Percentiles rank a stretch among this genome's conserved stretches.
These are phyloP conservation scores for Chamaetylas fuelleborni DNA, from an alignment of 2,113 vertebrate species.

Conservation along the genomic window DNA sequence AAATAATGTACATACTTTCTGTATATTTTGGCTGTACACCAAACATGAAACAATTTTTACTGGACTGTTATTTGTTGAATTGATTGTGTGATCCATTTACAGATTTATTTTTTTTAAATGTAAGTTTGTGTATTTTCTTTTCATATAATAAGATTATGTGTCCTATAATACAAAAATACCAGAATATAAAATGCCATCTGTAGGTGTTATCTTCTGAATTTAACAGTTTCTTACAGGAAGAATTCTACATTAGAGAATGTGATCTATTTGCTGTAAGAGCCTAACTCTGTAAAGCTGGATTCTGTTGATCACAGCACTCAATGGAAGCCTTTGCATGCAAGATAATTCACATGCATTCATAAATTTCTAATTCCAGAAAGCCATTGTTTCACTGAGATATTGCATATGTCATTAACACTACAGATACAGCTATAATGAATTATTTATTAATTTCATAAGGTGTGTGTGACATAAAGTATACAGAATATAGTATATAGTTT, in stretches of 20 bases:
- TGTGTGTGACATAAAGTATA: neutral
- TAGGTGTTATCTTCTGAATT: neutral
- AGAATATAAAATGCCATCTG: neutral
- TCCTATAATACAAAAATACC: neutral
- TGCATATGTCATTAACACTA: neutral
- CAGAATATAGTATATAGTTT: neutral
- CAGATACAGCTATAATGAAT: neutral
- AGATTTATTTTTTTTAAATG: neutral
- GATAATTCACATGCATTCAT: neutral
- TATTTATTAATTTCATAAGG: neutral
- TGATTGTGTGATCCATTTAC: neutral
- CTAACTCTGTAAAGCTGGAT: neutral
- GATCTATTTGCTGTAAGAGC: neutral
- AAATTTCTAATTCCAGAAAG: neutral
- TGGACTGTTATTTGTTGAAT: neutral
- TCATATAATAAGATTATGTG: neutral
- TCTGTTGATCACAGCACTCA: neutral
- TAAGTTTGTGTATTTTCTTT: neutral
- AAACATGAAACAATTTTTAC: neutral
- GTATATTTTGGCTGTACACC: neutral
- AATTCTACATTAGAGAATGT: neutral
- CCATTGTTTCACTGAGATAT: neutral
- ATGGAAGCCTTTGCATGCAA: neutral
- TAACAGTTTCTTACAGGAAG: neutral
- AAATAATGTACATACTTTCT: neutral